phyloP scores from a whole-genome alignment of 2,797 vertebrate genomes.

The Pseudochirops corinnae region DNA sequence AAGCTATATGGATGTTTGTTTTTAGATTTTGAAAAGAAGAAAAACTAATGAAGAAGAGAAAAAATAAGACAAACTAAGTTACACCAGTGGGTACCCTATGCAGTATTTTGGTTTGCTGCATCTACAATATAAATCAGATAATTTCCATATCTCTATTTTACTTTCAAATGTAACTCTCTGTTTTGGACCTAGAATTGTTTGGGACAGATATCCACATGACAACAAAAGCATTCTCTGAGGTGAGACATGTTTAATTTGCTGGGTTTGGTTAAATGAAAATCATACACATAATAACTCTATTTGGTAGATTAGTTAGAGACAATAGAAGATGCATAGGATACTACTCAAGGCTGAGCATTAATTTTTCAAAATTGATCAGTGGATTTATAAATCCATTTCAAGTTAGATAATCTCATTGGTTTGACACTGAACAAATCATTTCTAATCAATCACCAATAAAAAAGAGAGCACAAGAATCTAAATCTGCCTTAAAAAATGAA shows the following conservation, averaged over 20 bases:
- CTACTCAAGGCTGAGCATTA: not conserved
- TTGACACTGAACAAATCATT: not conserved
- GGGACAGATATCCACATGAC: not conserved
- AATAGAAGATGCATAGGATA: not conserved
- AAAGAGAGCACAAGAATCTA: not conserved
- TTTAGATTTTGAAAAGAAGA: not conserved
- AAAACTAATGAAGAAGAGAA: not conserved
- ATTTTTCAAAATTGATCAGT: not conserved
- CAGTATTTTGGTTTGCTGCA: not conserved
- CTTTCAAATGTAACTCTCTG: slow-evolving; percentile 6
- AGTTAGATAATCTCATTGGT: not conserved
- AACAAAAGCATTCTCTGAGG: slow-evolving; percentile 3
- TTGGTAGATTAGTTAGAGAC: not conserved
- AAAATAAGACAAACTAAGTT: slow-evolving; percentile 4
- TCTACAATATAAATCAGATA: not conserved
- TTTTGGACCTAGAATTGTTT: not conserved
- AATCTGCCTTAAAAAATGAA: no score
- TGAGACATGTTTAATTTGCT: not conserved
- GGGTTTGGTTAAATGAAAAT: not conserved
- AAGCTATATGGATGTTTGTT: not conserved
- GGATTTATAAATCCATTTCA: not conserved
- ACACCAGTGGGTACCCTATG: not conserved
- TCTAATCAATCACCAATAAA: not conserved
- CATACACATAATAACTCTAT: not conserved
- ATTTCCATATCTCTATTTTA: not conserved